Conservation (phyloP, 1,140 invertebrate genomes). For the Drosophila ananassae region DNA sequence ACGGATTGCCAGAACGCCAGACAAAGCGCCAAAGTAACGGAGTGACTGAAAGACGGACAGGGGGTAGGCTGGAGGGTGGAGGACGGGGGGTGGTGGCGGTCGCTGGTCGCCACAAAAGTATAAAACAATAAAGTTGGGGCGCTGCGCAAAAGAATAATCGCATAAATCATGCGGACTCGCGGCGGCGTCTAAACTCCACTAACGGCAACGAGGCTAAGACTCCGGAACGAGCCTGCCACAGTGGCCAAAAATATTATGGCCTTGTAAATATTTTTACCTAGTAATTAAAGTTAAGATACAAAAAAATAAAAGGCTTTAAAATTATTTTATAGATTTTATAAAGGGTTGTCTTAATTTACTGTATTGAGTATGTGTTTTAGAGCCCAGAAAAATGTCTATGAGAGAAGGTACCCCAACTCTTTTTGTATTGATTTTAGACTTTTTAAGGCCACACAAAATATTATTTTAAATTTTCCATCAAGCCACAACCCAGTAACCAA, state of each 20-base stretch:
- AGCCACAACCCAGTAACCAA: not conserved
- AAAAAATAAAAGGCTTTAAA: not conserved
- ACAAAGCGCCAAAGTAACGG: conserved; percentile 12
- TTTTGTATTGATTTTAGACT: too few relatives aligned
- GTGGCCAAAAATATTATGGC: conserved; percentile 13
- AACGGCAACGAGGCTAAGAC: conserved; percentile 14
- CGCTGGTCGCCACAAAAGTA: conserved; percentile 66
- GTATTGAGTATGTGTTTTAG: too few relatives aligned
- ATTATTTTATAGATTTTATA: not conserved
- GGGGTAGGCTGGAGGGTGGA: not conserved
- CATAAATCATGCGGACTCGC: conserved; percentile 80
- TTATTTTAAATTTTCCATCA: not conserved
- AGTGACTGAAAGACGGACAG: conserved; percentile 11
- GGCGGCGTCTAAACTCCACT: conserved; percentile 59
- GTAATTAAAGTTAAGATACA: not conserved
- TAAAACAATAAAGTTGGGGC: conserved; percentile 79
- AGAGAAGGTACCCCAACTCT: too few relatives aligned
- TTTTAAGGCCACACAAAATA: too few relatives aligned
- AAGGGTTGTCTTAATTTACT: too few relatives aligned
- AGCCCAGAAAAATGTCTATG: too few relatives aligned
- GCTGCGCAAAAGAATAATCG: conserved; percentile 80
- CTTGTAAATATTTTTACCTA: not conserved
- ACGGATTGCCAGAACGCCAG: conserved; percentile 31
- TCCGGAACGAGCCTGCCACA: conserved; percentile 17
- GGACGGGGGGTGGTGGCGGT: conserved; percentile 3